phyloP scores from a whole-genome alignment of 2,113 vertebrate species.

The Benitochromis conjunctus region DNA sequence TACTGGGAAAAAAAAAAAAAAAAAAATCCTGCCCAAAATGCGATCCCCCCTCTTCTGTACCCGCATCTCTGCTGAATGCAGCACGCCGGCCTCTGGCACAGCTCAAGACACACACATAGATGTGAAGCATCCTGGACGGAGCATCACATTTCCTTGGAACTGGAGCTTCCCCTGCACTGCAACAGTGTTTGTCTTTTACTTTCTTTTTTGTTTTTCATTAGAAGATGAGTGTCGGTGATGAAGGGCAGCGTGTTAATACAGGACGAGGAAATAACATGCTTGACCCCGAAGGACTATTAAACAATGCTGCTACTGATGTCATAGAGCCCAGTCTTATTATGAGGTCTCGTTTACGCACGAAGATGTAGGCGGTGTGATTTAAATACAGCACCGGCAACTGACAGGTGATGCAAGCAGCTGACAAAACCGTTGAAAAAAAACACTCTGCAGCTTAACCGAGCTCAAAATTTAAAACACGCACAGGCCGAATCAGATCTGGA shows the following conservation, averaged over 20 bases:
- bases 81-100: slow-evolving; percentile 25
- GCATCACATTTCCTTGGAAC: slow-evolving; percentile 35
- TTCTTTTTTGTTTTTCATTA: slow-evolving; percentile 21
- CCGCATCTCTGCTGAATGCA: slow-evolving; percentile 32
- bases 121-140: slow-evolving; percentile 1
- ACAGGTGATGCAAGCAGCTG: slow-evolving; percentile 49
- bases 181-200: not conserved
- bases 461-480: slow-evolving; percentile 10
- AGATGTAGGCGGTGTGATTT: slow-evolving; percentile 27
- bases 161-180: not conserved
- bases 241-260: slow-evolving; percentile 38
- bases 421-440: slow-evolving; percentile 33
- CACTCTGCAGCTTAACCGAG: not conserved
- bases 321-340: slow-evolving; percentile 40
- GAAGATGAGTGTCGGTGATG: slow-evolving; percentile 28
- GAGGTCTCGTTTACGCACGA: slow-evolving; percentile 12
- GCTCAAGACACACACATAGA: not conserved
- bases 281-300: slow-evolving; percentile 12
- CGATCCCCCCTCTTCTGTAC: slow-evolving; percentile 7
- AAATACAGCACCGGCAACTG: slow-evolving; percentile 31
- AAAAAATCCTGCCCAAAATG: slow-evolving; percentile 58
- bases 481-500: not conserved
- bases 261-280: slow-evolving; percentile 24
- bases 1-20: no score
- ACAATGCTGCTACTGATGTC: slow-evolving; percentile 52